Base-by-base conservation (phyloP, 92 coral and sea anemone genomes). In the Epizoanthus rinbou region DNA sequence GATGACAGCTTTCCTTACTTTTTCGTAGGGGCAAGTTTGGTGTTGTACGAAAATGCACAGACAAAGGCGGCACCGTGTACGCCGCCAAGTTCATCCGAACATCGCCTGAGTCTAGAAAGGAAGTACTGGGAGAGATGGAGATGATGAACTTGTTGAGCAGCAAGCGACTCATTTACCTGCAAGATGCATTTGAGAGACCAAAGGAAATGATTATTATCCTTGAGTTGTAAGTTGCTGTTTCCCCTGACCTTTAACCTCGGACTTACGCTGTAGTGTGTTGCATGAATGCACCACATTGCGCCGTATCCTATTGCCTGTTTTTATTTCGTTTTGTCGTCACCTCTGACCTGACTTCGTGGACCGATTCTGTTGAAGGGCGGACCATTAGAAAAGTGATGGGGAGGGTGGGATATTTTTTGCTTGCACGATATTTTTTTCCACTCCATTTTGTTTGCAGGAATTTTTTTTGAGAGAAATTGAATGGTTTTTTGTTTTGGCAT, bases 121-220 rank as follows among this genome's bases (percentile, higher is more conserved):
- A 96, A 60, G 99, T 96, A 2, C 19, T 94, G 75, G 93, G 92
- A 59, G 99, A 96, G 70, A 94, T 96, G 92, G 89, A 86, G 69
- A 96, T 96, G 94, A 96, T 96, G 99, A 96, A 96, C 82, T 80
- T 91, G 82, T 89, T 96, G 65, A 95, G 92, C 80, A 94, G 98
- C 74, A 91, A 88, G 86, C 89, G 99, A 83, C 90, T 96, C 35
- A 94, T 90, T 64, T 96, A 87, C 88, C 90, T 96, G 19, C 94
- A 93, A 53, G 99, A 96, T 71, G 99, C 99, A 2, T 96, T 83
- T 80, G 99, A 96, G 74, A 87, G 97, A 83, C 99, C 99, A 0
- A 95, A 93, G 19, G 97, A 96, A 69, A 91, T 96, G 95, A 96
- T 96, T 57, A 95, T 96, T 35, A 85, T 96, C 28, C 80, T 96